Percentiles rank a stretch among this genome's conserved stretches.
Evolutionary conservation across 2,797 vertebrate species (phyloP).

Genomic region (Thunnus albacares): DNA sequence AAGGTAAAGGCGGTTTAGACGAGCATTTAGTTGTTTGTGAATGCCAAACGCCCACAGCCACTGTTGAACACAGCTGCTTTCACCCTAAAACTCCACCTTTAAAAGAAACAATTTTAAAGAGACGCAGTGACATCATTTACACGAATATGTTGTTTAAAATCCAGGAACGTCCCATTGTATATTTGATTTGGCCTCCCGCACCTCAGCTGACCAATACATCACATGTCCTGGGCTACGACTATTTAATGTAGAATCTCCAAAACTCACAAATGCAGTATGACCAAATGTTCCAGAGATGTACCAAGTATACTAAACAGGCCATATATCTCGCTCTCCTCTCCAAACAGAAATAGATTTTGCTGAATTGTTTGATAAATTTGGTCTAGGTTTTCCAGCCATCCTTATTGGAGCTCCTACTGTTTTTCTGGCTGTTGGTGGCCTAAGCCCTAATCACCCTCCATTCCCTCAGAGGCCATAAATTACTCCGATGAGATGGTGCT

Average conservation of each 20-base stretch:
- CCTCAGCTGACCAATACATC: conserved; percentile 91
- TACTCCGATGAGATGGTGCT: conserved; percentile 96
- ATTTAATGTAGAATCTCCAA: conserved; percentile 99
- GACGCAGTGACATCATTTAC: conserved; percentile 94
- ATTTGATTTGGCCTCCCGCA: conserved; percentile 96
- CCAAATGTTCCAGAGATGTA: conserved; percentile 93
- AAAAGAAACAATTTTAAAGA: conserved; percentile 82
- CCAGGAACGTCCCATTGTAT: conserved; percentile 95
- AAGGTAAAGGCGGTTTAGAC: conserved; percentile 60
- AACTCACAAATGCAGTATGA: conserved; percentile 96
- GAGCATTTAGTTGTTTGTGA: conserved; percentile 67
- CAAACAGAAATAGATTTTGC: conserved; percentile 98
- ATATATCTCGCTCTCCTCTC: conserved; percentile 94
- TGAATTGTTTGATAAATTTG: conserved; percentile 96
- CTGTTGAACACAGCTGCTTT: conserved; percentile 72
- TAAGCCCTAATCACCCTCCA: conserved; percentile 95
- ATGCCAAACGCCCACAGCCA: conserved; percentile 59
- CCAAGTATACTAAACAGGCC: conserved; percentile 92
- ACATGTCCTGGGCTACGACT: conserved; percentile 93
- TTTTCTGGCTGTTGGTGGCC: conserved; percentile 99
- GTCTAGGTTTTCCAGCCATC: conserved; percentile 96
- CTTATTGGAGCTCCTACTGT: conserved; percentile 98
- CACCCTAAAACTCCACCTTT: conserved; percentile 75
- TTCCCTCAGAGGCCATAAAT: conserved; percentile 99
- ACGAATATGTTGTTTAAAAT: conserved; percentile 94